These are phyloP conservation scores for Lateolabrax maculatus DNA, from an alignment of 2,797 vertebrate species.

Conservation along the genomic window DNA sequence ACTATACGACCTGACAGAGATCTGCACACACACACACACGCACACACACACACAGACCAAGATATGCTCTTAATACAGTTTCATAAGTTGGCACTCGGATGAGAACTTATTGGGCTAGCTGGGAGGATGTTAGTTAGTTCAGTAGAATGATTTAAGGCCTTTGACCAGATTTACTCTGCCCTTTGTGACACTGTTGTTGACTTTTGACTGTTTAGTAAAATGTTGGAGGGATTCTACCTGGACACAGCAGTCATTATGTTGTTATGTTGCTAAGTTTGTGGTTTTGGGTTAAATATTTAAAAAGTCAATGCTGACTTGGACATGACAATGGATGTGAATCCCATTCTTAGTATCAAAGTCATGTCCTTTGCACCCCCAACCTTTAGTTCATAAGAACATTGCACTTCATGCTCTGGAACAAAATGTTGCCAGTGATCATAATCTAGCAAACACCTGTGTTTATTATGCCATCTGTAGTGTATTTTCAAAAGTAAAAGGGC, in stretches of 20 bases:
- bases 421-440: too few species aligned
- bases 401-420: too few species aligned
- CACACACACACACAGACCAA: not conserved
- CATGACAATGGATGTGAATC: not conserved
- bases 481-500: not conserved
- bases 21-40: conserved; percentile 80
- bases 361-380: not conserved
- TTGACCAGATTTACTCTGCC: not conserved
- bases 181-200: too few species aligned
- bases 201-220: too few species aligned
- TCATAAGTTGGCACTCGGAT: not conserved
- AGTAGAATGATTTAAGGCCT: not conserved
- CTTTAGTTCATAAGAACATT: too few species aligned
- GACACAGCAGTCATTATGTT: not conserved
- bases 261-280: too few species aligned
- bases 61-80: not conserved
- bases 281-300: too few species aligned
- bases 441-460: too few species aligned
- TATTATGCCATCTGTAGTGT: not conserved
- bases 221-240: not conserved
- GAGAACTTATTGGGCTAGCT: not conserved
- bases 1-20: conserved; percentile 98
- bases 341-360: not conserved
- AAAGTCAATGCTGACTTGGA: too few species aligned
- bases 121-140: not conserved